Percentiles rank a stretch among this genome's conserved stretches.
phyloP scores from a whole-genome alignment of 2,113 vertebrate genomes.

The Mus pahari region DNA sequence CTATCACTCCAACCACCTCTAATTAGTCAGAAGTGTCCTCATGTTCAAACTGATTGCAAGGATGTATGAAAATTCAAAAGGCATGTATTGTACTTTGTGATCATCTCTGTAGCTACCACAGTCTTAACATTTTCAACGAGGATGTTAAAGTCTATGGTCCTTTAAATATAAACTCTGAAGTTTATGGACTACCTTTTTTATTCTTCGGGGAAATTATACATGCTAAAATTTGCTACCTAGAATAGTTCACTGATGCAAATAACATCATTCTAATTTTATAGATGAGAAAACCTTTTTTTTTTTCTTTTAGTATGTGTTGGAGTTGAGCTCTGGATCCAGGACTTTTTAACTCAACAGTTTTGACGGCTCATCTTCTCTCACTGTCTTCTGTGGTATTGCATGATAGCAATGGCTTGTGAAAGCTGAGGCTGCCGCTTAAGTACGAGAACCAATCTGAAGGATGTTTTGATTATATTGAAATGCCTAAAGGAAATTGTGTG shows the following conservation, averaged over 20 bases:
- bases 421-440: constrained; percentile 17
- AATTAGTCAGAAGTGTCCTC: neutral
- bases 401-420: constrained; percentile 41
- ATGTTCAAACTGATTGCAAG: neutral
- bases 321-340: neutral
- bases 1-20: neutral
- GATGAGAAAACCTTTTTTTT: neutral
- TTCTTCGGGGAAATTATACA: neutral
- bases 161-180: neutral
- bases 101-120: neutral
- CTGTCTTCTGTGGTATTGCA: neutral
- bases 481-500: constrained; percentile 51
- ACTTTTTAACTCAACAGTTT: neutral
- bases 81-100: neutral
- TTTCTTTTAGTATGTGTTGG: neutral
- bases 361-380: neutral
- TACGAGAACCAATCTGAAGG: constrained; percentile 49
- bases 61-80: neutral
- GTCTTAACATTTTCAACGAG: neutral
- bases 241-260: neutral
- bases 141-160: neutral
- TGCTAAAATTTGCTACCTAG: neutral
- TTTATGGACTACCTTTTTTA: neutral
- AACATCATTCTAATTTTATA: neutral
- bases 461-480: constrained; percentile 62